Percentiles rank a stretch among this genome's conserved stretches.
These are phyloP conservation scores for Xylota sylvarum DNA, from an alignment of 2,888 invertebrate genomes.

Conservation along the genomic window DNA sequence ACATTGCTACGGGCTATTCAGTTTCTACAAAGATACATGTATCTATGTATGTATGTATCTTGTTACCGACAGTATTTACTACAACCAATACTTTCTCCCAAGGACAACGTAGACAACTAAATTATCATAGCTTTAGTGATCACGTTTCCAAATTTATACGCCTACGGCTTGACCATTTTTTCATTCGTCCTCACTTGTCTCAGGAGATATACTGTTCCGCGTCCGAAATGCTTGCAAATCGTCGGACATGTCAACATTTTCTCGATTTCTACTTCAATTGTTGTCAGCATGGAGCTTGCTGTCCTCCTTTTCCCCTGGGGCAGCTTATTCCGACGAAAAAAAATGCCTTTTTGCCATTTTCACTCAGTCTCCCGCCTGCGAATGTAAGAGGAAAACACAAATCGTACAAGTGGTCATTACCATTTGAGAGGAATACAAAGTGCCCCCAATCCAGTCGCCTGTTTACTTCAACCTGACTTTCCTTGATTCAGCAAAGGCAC, in stretches of 20 bases:
- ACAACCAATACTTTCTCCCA: too few relatives aligned
- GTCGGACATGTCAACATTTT: conserved; percentile 39
- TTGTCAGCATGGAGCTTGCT: conserved; percentile 26
- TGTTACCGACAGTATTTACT: too few relatives aligned
- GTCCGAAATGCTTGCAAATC: conserved; percentile 1
- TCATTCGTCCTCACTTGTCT: background rate
- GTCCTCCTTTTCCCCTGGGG: conserved; percentile 24
- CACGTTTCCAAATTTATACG: too few relatives aligned
- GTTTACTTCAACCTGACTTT: conserved; percentile 62
- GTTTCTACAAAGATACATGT: too few relatives aligned
- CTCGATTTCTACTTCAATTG: conserved; percentile 40
- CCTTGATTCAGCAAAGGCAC: conserved; percentile 49
- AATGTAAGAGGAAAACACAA: conserved; percentile 47
- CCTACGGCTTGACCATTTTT: background rate
- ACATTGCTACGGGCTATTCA: too few relatives aligned
- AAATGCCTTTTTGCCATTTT: conserved; percentile 34
- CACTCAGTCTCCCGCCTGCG: conserved; percentile 6
- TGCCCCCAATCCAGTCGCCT: conserved; percentile 69
- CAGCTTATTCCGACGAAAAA: conserved; percentile 17
- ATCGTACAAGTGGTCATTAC: conserved; percentile 77
- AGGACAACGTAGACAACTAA: too few relatives aligned
- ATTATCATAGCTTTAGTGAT: too few relatives aligned
- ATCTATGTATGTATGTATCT: too few relatives aligned
- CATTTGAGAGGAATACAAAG: conserved; percentile 67
- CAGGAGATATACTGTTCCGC: background rate